These are phyloP conservation scores for Erinaceus europaeus DNA, from an alignment of 2,113 vertebrate species.

Conservation along the genomic window DNA sequence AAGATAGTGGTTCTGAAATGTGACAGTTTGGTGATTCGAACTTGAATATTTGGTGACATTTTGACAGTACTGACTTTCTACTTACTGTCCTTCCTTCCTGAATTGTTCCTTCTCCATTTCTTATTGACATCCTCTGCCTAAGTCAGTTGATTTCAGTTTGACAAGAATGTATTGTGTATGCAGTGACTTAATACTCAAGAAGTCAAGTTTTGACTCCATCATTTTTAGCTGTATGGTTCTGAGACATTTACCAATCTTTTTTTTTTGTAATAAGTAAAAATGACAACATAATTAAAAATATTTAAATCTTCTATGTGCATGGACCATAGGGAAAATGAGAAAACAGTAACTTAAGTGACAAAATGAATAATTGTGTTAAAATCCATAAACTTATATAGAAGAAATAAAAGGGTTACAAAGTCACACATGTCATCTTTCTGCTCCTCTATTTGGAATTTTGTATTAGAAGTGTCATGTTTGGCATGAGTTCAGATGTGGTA, in stretches of 20 bases:
- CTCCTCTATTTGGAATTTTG: neutral
- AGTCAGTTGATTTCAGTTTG: neutral
- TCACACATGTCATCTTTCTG: neutral
- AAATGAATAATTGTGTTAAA: neutral
- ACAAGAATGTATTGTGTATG: neutral
- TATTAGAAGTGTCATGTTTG: neutral
- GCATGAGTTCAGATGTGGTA: neutral
- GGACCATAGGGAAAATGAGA: neutral
- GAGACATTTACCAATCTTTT: neutral
- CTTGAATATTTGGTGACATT: neutral
- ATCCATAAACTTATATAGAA: neutral
- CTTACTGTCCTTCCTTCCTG: neutral
- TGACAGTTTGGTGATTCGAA: neutral
- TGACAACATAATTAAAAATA: neutral
- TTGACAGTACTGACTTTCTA: neutral
- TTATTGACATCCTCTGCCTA: neutral
- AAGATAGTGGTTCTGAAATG: neutral
- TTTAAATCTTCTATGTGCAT: neutral
- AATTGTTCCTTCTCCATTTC: neutral
- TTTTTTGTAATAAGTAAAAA: neutral
- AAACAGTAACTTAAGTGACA: neutral
- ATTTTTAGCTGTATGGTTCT: neutral
- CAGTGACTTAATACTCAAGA: slow-evolving; percentile 9
- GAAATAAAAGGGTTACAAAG: neutral
- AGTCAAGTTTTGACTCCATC: neutral